These are phyloP conservation scores for Thymallus thymallus DNA, from an alignment of 2,113 vertebrate genomes.

Conservation along the genomic window DNA sequence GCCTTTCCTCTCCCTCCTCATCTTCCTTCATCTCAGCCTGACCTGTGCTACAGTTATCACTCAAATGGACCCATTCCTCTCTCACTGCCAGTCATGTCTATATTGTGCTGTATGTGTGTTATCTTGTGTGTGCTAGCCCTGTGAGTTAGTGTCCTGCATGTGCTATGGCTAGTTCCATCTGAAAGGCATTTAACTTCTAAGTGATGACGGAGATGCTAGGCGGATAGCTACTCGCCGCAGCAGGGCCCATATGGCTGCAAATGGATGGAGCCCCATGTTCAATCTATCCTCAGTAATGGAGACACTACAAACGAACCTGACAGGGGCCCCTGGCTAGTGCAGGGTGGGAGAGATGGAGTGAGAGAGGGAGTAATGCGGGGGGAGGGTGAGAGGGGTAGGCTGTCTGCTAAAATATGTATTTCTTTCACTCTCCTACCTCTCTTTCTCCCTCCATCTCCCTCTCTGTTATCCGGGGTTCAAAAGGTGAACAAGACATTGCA, in stretches of 20 bases:
- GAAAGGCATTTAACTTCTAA: constrained; percentile 48
- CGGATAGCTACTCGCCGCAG: constrained; percentile 16
- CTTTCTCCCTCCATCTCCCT: constrained; percentile 31
- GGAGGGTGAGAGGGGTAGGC: not conserved
- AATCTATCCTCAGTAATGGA: constrained; percentile 49
- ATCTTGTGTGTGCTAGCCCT: no score
- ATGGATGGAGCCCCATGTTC: constrained; percentile 50
- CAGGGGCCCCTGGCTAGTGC: constrained; percentile 17
- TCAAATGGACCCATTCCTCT: no score
- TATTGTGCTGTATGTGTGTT: no score
- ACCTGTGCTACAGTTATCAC: no score
- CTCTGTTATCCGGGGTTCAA: constrained; percentile 37
- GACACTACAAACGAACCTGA: constrained; percentile 54
- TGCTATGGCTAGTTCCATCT: constrained; percentile 29
- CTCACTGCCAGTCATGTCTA: no score
- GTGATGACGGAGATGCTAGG: constrained; percentile 35
- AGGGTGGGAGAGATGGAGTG: not conserved
- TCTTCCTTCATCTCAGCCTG: not conserved
- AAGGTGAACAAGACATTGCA: constrained; percentile 35
- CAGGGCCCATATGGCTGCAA: constrained; percentile 40
- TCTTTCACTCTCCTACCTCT: constrained; percentile 6
- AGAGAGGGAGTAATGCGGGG: not conserved
- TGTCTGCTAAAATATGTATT: constrained; percentile 37
- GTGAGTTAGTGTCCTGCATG: not conserved
- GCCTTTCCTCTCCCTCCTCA: constrained; percentile 7